Evolutionary conservation across 2,888 invertebrate species (phyloP), one percentile per base, ranked within the genome.

Genomic region (Pyrocoelia pectoralis): DNA sequence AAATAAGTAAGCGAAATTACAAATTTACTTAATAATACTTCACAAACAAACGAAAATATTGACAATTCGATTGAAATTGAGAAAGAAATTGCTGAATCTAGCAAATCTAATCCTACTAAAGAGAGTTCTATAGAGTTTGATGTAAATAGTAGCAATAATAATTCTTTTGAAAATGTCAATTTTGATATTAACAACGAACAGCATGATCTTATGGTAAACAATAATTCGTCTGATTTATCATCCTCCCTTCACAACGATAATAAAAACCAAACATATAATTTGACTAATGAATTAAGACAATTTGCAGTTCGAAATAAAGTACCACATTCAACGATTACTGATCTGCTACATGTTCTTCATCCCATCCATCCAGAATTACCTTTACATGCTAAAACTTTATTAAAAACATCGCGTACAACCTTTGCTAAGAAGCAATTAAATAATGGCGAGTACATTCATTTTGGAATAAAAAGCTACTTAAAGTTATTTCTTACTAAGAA

Each of bases 331-430:
- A 24, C 24, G 6, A 19, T 55, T 10, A 55, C 43, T 15, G 28
- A 13, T 10, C 13, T 55, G n/a, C 15, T 55, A 5, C 56, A 62
- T 41, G 46, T 62, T 40, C 41, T 62, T 19, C 12, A 41, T 40
- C 57, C 59, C 8, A 51, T 60, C 46, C 68, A 66, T 46, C 61
- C 66, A 41, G 66, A 61, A 50, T 55, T 68, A 24, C 64, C 68
- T 33, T 56, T 66, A 58, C 66, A 68, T 53, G 54, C 61, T 49
- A 38, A 64, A 38, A 68, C 68, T 6, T 63, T 68, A 61, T 54
- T 66, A 43, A 41, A 51, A 38, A 66, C 57, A 24, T 24, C 24
- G 24, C 24, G 24, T 24, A 24, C 24, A 24, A 24, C 24, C 24
- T 24, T 24, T 24, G 3, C 24, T 24, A 24, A n/a, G n/a, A n/a